Evolutionary conservation across 2,797 vertebrate species (phyloP).

Genomic region (Aphelocoma californica): DNA sequence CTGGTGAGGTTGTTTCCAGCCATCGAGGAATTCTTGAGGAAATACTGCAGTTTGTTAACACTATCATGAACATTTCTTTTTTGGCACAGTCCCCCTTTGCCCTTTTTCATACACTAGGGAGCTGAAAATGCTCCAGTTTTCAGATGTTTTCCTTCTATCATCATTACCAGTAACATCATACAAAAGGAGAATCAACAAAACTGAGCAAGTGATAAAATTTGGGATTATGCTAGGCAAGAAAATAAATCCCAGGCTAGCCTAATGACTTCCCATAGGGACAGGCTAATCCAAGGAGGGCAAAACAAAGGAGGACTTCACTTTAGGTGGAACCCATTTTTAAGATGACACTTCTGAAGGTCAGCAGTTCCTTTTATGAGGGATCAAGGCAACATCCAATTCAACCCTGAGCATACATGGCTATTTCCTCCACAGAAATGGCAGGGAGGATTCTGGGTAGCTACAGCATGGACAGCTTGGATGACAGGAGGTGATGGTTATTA

Average conservation of each 20-base stretch:
- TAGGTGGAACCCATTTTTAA: not conserved
- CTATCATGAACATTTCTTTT: not conserved
- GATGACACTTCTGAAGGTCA: not conserved
- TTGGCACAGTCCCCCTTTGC: slow-evolving; percentile 13
- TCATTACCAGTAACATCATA: not conserved
- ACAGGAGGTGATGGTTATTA: not conserved
- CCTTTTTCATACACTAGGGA: not conserved
- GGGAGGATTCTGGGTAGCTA: not conserved
- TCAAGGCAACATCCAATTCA: slow-evolving; percentile 27
- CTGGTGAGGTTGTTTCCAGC: not conserved
- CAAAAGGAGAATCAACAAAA: not conserved
- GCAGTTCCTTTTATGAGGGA: not conserved
- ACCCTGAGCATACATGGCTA: slow-evolving; percentile 6
- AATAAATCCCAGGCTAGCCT: not conserved
- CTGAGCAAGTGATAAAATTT: not conserved
- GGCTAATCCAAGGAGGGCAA: not conserved
- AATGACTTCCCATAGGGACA: not conserved
- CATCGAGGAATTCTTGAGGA: not conserved
- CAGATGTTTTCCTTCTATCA: not conserved
- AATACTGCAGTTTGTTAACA: slow-evolving; percentile 42
- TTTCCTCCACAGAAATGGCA: not conserved
- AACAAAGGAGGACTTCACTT: not conserved
- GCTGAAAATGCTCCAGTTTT: not conserved
- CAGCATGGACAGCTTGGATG: not conserved
- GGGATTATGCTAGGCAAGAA: not conserved